Percentiles rank a stretch among this genome's conserved stretches.
Conservation (phyloP, 2,888 invertebrate species). For the Microdon myrmicae region DNA sequence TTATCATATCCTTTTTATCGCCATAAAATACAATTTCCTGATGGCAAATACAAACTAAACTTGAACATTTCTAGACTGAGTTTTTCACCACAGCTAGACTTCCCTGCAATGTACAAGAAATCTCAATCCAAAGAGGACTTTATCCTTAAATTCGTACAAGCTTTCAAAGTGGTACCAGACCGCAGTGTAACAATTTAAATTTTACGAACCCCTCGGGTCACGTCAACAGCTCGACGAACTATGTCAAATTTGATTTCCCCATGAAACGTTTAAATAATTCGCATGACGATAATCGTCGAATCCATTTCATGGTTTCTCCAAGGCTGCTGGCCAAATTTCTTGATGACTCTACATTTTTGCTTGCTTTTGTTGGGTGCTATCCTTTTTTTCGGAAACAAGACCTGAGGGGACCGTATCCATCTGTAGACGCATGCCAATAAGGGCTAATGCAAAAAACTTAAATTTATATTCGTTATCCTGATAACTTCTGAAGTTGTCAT, state of each 20-base stretch:
- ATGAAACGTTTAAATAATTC: constrained; percentile 22
- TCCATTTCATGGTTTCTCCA: constrained; percentile 31
- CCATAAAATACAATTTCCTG: too few relatives aligned
- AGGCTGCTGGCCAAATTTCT: too few relatives aligned
- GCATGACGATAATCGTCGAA: constrained; percentile 8
- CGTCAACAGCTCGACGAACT: constrained; percentile 10
- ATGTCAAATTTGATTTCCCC: constrained; percentile 29
- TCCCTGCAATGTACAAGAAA: too few relatives aligned
- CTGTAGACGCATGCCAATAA: constrained; percentile 44
- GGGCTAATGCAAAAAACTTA: constrained; percentile 38
- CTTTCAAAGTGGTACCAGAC: too few relatives aligned
- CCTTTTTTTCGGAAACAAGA: constrained; percentile 24
- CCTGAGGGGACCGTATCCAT: too few relatives aligned
- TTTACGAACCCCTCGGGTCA: neutral
- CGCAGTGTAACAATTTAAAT: too few relatives aligned
- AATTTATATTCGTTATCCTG: constrained; percentile 51
- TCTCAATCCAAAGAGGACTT: too few relatives aligned
- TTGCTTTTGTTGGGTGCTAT: neutral
- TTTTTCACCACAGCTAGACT: too few relatives aligned
- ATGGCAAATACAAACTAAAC: too few relatives aligned
- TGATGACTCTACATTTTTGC: constrained; percentile 2
- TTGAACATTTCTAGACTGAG: too few relatives aligned
- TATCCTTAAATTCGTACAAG: too few relatives aligned
- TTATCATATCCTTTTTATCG: too few relatives aligned
- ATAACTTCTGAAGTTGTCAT: constrained; percentile 9